Base-by-base conservation (phyloP, 2,888 invertebrate genomes). In the Marronus borbonicus region DNA sequence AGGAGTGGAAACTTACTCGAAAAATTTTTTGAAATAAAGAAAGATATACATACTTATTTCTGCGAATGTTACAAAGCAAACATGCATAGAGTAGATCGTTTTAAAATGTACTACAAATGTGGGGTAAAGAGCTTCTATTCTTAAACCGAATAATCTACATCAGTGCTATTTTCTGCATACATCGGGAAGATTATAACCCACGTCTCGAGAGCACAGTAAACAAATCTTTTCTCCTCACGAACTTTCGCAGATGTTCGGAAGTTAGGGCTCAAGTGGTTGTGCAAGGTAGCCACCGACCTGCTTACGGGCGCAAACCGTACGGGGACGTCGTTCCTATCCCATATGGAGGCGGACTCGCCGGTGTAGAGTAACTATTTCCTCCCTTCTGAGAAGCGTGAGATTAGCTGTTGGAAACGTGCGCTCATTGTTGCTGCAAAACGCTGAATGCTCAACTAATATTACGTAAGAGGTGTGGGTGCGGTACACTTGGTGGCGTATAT, bases 341-440 rank as follows among this genome's bases (percentile, higher is more conserved):
- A 24, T 31, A 66, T 44, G 44, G 20, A 31, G 62, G 74, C 74
- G 74, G 58, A 24, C n/a, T 66, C 20, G 50, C n/a, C 31, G 74
- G 74, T 74, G 74, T 74, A 74, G 31, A 20, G 60, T 74, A 60
- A 62, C 74, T 60, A 62, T 62, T 74, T 74, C 74, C 74, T 74
- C 74, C 62, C 60, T 74, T 74, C 60, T 17, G 60, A 60, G 72
- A 72, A 72, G 24, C 72, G 72, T 72, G 72, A 60, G 74, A 66
- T 66, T 66, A 66, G 66, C 39, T 66, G 44, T 44, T 14, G 50
- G n/a, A 17, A 31, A 31, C 28, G 17, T 50, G 31, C 14, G 24
- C 17, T 31, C 44, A 50, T 74, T 58, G 60, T 74, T 58, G 58
- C 39, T 10, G 39, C 20, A n/a, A 36, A 74, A 58, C 31, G 36